Percentiles rank a stretch among this genome's conserved stretches.
Conservation (phyloP, 1,140 invertebrate species). For the Atta colombica region DNA sequence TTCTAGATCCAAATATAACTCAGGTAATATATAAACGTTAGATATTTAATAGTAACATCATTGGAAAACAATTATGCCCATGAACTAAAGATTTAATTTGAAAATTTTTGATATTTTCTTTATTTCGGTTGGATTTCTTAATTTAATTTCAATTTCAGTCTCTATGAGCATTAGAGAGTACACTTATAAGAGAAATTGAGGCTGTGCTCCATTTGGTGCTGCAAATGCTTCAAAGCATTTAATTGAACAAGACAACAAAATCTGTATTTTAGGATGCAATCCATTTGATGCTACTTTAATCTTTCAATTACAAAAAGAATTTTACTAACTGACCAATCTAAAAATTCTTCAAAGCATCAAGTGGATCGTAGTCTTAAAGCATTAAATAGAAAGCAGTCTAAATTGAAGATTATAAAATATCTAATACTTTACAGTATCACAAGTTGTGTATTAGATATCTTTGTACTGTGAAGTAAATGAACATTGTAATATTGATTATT, state of each 20-base stretch:
- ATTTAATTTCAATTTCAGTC: too few relatives aligned
- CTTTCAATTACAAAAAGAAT: too few relatives aligned
- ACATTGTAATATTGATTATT: slow-evolving; percentile 22
- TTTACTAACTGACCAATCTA: too few relatives aligned
- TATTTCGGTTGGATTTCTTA: too few relatives aligned
- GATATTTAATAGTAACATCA: not conserved
- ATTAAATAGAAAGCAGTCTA: not conserved
- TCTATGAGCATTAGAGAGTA: too few relatives aligned
- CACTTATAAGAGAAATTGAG: too few relatives aligned
- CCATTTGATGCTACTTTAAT: not conserved
- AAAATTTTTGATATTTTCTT: too few relatives aligned
- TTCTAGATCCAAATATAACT: slow-evolving; percentile 83
- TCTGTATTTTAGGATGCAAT: not conserved
- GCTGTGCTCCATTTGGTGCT: not conserved
- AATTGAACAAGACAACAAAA: not conserved
- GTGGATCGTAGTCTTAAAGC: too few relatives aligned
- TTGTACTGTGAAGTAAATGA: not conserved
- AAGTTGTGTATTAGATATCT: not conserved
- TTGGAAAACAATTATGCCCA: not conserved
- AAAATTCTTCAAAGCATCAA: too few relatives aligned
- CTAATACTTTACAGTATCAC: not conserved
- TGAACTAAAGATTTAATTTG: too few relatives aligned
- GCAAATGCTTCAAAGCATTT: not conserved
- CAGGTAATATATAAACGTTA: slow-evolving; percentile 75
- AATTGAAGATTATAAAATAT: not conserved